Conservation (phyloP, 2,888 invertebrate species). For the Drosophila algonquin region DNA sequence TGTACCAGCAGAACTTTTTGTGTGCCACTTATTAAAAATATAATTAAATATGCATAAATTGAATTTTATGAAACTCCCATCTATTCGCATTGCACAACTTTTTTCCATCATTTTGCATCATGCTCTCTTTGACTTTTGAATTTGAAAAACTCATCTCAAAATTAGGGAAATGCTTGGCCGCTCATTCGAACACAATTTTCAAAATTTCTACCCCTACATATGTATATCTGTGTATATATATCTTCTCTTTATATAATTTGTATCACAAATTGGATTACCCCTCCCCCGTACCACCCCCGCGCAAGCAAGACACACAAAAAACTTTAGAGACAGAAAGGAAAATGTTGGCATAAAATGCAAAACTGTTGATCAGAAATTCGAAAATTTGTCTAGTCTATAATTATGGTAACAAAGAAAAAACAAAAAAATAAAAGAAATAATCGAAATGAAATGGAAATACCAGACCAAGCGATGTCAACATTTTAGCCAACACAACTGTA, state of each 20-base stretch:
- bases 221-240: slow-evolving; percentile 1
- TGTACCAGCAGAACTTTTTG: slow-evolving; percentile 27
- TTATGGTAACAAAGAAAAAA: slow-evolving; percentile 32
- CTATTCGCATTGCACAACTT: slow-evolving; percentile 43
- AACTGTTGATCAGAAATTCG: slow-evolving; percentile 63
- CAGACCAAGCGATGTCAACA: slow-evolving; percentile 84
- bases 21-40: slow-evolving; percentile 15
- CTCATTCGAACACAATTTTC: slow-evolving; percentile 19
- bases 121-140: slow-evolving; percentile 40
- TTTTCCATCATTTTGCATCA: slow-evolving; percentile 54
- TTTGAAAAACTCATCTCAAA: slow-evolving; percentile 42
- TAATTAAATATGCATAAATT: slow-evolving; percentile 30
- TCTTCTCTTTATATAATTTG: slow-evolving; percentile 13
- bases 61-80: slow-evolving; percentile 46
- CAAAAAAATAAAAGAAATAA: slow-evolving; percentile 37
- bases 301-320: slow-evolving; percentile 14
- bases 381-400: slow-evolving; percentile 60
- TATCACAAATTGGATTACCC: slow-evolving; percentile 19
- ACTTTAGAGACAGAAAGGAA: slow-evolving; percentile 56
- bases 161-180: slow-evolving; percentile 38
- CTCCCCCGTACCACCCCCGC: neutral
- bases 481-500: slow-evolving; percentile 79
- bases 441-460: slow-evolving; percentile 31
- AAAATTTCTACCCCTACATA: slow-evolving; percentile 13
- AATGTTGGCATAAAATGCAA: slow-evolving; percentile 83